A percentile compares a stretch with the other conserved stretches of the same genome.
Evolutionary conservation across 2,113 vertebrate genomes (phyloP).

Genomic region (Misgurnus mizolepis): DNA sequence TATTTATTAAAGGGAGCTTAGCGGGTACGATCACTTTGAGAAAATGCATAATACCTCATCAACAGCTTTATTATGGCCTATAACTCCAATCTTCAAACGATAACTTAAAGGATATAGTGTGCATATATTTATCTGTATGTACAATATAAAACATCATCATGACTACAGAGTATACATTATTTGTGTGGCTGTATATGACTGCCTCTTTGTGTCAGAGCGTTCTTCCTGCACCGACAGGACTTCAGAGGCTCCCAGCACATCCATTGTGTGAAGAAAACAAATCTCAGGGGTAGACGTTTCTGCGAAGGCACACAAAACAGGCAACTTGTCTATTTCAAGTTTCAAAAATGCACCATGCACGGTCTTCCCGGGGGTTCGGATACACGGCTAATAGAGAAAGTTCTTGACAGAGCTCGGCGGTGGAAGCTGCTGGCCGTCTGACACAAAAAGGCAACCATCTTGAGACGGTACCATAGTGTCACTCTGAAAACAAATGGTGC

Average conservation of each 20-base stretch:
- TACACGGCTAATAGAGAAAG: constrained; percentile 53
- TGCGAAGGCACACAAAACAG: constrained; percentile 78
- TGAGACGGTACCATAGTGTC: constrained; percentile 52
- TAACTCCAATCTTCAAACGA: constrained; percentile 48
- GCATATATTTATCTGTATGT: constrained; percentile 75
- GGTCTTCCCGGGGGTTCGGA: constrained; percentile 44
- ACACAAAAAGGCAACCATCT: constrained; percentile 64
- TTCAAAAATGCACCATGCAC: constrained; percentile 62
- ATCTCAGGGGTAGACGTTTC: constrained; percentile 61
- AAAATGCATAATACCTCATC: constrained; percentile 62
- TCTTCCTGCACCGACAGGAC: constrained; percentile 49
- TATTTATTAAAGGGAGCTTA: constrained; percentile 36
- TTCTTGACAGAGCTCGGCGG: constrained; percentile 46
- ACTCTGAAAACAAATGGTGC: too few species aligned
- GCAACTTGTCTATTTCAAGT: constrained; percentile 68
- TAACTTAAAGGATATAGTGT: constrained; percentile 75
- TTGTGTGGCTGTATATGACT: constrained; percentile 61
- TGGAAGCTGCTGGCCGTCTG: constrained; percentile 46
- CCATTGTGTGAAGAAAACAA: constrained; percentile 64
- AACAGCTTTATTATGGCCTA: constrained; percentile 39
- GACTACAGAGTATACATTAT: constrained; percentile 74
- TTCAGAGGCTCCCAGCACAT: constrained; percentile 44
- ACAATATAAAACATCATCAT: constrained; percentile 78
- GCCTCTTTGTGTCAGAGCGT: constrained; percentile 57
- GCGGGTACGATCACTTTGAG: constrained; percentile 28